Evolutionary conservation across 2,888 invertebrate genomes (phyloP).

Genomic region (Ormyrus thymus): DNA sequence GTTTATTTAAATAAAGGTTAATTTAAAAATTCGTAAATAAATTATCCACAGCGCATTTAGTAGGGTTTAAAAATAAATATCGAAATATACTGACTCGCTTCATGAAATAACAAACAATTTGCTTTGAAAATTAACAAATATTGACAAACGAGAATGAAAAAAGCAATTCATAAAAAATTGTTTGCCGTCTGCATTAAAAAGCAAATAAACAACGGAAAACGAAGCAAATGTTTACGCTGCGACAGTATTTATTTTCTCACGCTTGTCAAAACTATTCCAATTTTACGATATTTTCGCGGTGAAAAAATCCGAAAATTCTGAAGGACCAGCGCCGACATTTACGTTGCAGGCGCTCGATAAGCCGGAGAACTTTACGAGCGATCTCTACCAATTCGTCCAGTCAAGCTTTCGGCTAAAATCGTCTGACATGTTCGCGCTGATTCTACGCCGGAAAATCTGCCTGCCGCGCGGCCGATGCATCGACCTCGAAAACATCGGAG

Average conservation of each 20-base stretch:
- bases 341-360: conserved; percentile 58
- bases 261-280: too few species aligned
- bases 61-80: too few species aligned
- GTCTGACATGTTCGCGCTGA: conserved; percentile 57
- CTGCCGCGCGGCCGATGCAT: conserved; percentile 58
- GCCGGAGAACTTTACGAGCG: conserved; percentile 60
- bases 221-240: too few species aligned
- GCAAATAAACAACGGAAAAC: neutral
- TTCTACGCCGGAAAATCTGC: conserved; percentile 57
- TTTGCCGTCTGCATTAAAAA: neutral
- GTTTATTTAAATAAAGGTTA: too few species aligned
- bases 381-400: conserved; percentile 60
- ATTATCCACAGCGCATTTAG: too few species aligned
- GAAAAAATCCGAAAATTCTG: neutral
- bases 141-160: too few species aligned
- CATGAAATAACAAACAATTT: too few species aligned
- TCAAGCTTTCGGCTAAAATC: conserved; percentile 57
- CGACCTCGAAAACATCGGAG: conserved; percentile 61
- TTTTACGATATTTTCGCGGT: too few species aligned
- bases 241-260: too few species aligned
- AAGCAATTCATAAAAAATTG: neutral
- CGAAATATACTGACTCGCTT: too few species aligned
- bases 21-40: too few species aligned
- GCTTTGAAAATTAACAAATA: too few species aligned
- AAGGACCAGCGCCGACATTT: conserved; percentile 10